Base-by-base conservation (phyloP, 2,113 vertebrate species). In the Menidia beryllina region DNA sequence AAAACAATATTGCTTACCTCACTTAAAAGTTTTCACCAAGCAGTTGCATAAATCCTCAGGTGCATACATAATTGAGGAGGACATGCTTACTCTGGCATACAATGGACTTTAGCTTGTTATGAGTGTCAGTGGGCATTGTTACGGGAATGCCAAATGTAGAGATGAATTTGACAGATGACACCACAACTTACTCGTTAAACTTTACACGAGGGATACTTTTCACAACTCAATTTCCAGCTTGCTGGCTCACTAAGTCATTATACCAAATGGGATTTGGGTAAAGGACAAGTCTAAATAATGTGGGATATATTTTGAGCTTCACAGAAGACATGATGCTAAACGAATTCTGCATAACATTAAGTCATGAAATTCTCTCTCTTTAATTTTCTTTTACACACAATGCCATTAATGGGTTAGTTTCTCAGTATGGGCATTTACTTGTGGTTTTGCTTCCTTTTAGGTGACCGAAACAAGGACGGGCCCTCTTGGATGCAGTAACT, bases 401-500 rank as follows among this genome's bases (percentile, higher is more conserved):
- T 85, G 27, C 24, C 66, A 48, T 86, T n/a, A 63, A 55, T 54
- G 61, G 50, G 17, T 48, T 85, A 51, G 63, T 68, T 72, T 77
- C 70, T 61, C 57, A 54, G 68, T 79, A 65, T 79, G 25, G 52
- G 84, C 81, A 72, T 79, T 84, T 89, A 51, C 83, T 75, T 64
- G 68, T 71, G 57, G 39, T 63, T 88, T 48, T 76, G 50, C 69
- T 82, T 88, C 77, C 68, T 79, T 86, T 53, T 82, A 95, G 94
- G 94, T 95, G 91, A 94, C 93, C 36, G 94, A 95, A 93, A 95
- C 94, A 88, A 94, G 94, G 88, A 95, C 94, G 45, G 94, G 94
- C 55, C 94, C 94, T 84, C 92, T 95, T 20, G 94, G 94, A 92
- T 95, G 94, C 92, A 94, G 94, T 93, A 94, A 94, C 93, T 95